Evolutionary conservation across 2,888 invertebrate species (phyloP).

Genomic region (Helleia helle): DNA sequence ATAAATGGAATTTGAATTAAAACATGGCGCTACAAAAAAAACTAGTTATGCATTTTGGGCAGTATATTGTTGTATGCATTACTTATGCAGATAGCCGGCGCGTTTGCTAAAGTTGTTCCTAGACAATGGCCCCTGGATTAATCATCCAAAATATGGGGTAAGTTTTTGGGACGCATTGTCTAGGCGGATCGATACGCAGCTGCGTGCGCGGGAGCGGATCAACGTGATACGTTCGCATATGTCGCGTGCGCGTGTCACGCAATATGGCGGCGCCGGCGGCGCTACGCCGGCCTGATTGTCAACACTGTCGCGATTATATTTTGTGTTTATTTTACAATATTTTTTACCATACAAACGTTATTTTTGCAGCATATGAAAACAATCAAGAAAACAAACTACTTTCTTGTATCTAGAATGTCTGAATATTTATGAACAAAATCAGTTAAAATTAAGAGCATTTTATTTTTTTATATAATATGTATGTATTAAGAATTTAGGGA

Average conservation of each 20-base stretch:
- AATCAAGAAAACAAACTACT: too few species aligned
- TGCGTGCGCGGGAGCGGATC: slow-evolving; percentile 63
- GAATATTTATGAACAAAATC: too few species aligned
- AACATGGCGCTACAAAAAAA: neutral
- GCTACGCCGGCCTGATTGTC: slow-evolving; percentile 11
- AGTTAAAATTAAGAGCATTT: too few species aligned
- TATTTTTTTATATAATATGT: too few species aligned
- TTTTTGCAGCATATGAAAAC: too few species aligned
- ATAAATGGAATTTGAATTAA: slow-evolving; percentile 5
- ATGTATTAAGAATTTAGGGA: too few species aligned
- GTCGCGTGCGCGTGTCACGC: slow-evolving; percentile 45
- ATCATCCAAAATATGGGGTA: slow-evolving; percentile 57
- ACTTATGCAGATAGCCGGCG: slow-evolving; percentile 48
- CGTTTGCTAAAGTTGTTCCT: slow-evolving; percentile 40
- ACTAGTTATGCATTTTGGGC: slow-evolving; percentile 30
- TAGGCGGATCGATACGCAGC: slow-evolving; percentile 58
- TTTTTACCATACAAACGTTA: too few species aligned
- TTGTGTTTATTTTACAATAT: slow-evolving; percentile 6
- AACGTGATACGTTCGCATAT: slow-evolving; percentile 60
- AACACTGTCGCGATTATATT: slow-evolving; percentile 11
- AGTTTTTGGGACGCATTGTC: slow-evolving; percentile 38
- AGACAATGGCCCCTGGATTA: slow-evolving; percentile 60
- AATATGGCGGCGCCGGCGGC: slow-evolving; percentile 19
- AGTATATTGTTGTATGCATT: too few species aligned
- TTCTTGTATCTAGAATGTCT: too few species aligned